phyloP scores from a whole-genome alignment of 2,113 vertebrate species.

The Callipepla squamata region DNA sequence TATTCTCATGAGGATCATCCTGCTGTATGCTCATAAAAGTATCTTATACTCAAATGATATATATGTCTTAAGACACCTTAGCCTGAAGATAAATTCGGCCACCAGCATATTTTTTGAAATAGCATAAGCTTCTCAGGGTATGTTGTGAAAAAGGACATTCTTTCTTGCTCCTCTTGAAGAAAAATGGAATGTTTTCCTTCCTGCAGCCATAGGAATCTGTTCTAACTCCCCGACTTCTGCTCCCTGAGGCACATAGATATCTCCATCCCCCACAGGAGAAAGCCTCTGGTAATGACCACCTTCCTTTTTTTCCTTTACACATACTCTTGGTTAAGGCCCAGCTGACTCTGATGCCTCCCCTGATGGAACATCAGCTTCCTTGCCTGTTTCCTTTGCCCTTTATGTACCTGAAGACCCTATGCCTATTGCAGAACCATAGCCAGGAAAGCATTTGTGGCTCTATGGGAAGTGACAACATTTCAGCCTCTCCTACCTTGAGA shows the following conservation, averaged over 20 bases:
- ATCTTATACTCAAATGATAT: neutral
- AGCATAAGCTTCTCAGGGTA: neutral
- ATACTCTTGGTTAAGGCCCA: neutral
- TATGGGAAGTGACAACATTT: neutral
- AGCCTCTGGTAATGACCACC: neutral
- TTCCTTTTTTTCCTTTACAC: neutral
- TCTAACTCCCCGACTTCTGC: neutral
- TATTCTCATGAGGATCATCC: neutral
- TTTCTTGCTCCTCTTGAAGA: neutral
- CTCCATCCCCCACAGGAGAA: neutral
- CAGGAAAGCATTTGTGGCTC: neutral
- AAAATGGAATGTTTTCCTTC: neutral
- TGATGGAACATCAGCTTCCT: neutral
- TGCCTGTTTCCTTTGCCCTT: neutral
- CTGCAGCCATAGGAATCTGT: neutral
- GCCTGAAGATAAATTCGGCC: neutral
- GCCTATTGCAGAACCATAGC: neutral
- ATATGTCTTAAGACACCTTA: neutral
- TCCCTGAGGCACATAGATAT: neutral
- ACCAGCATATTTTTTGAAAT: neutral
- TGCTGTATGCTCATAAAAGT: neutral
- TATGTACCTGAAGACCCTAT: neutral
- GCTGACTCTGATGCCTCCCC: neutral
- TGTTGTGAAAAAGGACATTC: neutral
- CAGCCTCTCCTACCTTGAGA: accelerated